Evolutionary conservation across 1,140 invertebrate species (phyloP), one percentile per base, ranked within the genome.

Genomic region (Solen grandis): DNA sequence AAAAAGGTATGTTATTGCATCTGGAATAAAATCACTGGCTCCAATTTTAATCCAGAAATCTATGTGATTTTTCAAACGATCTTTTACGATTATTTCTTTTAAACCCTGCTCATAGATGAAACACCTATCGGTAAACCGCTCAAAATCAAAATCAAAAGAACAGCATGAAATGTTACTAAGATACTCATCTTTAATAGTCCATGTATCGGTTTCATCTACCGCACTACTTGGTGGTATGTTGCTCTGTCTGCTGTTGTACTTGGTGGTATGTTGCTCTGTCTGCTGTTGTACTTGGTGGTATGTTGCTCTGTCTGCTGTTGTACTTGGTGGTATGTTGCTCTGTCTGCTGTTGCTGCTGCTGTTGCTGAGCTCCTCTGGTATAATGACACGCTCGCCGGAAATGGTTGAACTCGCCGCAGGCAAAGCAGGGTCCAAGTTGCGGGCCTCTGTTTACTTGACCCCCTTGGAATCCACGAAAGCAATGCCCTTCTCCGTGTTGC

Each of bases 1-100:
- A 59, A 66, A 78, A 83, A 35, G 72, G 72, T 74, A 29, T 25
- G 25, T 16, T 3, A 83, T 66, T 52, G 66, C 29, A 2, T 69
- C 46, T 52, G 22, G 46, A 66, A 66, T 38, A 22, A 66, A 66
- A 25, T 66, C 3, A 66, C 63, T 66, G 19, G 63, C 31, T 5
- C 63, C 63, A 5, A 63, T 66, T 66, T 35, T 66, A 8, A n/a
- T 19, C 36, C 36, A 38, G 22, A 66, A 69, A 52, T 69, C 46
- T 25, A 69, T 52, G 25, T 69, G 66, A 52, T 41, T 52, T 52
- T 33, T 50, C 13, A 69, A 29, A 5, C 38, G 25, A 52, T 69
- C 27, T 69, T 69, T 22, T n/a, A 69, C 66, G 35, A 69, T 69
- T 52, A 69, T 69, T 52, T 69, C 66, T 29, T 69, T 69, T 52